A percentile compares a stretch with the other conserved stretches of the same genome.
phyloP scores from a whole-genome alignment of 2,888 invertebrate genomes.

The Sesamia inferens region DNA sequence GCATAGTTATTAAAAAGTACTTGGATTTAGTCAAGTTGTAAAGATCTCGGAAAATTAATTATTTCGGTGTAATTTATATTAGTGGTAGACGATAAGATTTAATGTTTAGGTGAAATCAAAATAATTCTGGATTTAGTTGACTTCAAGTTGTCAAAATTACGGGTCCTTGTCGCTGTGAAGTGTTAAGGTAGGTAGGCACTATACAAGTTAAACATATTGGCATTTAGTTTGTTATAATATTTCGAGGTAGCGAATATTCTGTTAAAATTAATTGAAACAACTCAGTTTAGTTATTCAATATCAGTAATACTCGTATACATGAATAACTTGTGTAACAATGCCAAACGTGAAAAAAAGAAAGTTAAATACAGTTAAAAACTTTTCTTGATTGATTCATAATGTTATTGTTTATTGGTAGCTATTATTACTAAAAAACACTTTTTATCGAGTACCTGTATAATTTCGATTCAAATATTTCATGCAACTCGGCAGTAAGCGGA shows the following conservation, averaged over 20 bases:
- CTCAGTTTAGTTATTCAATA: constrained; percentile 3
- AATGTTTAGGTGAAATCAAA: constrained; percentile 9
- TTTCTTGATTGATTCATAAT: constrained; percentile 3
- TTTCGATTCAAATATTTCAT: constrained; percentile 5
- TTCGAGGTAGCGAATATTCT: neutral
- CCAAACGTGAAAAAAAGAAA: neutral
- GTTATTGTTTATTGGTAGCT: constrained; percentile 32
- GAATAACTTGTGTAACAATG: neutral
- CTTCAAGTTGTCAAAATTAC: constrained; percentile 58
- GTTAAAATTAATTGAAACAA: constrained; percentile 5
- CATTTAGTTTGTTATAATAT: constrained; percentile 31
- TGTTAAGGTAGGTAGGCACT: constrained; percentile 19
- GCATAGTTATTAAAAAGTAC: constrained; percentile 31
- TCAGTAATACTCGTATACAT: neutral
- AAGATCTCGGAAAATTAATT: constrained; percentile 64
- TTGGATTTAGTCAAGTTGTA: constrained; percentile 47
- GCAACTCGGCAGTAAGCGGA: neutral
- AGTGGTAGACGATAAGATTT: constrained; percentile 45
- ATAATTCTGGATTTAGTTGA: constrained; percentile 27
- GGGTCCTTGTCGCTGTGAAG: constrained; percentile 56
- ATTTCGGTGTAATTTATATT: constrained; percentile 41
- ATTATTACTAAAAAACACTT: neutral
- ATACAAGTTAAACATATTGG: constrained; percentile 35
- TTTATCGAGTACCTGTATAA: constrained; percentile 6
- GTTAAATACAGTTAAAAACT: neutral